These are phyloP conservation scores for Steinernema scapterisci DNA, from an alignment of 2,888 invertebrate species.

Conservation along the genomic window DNA sequence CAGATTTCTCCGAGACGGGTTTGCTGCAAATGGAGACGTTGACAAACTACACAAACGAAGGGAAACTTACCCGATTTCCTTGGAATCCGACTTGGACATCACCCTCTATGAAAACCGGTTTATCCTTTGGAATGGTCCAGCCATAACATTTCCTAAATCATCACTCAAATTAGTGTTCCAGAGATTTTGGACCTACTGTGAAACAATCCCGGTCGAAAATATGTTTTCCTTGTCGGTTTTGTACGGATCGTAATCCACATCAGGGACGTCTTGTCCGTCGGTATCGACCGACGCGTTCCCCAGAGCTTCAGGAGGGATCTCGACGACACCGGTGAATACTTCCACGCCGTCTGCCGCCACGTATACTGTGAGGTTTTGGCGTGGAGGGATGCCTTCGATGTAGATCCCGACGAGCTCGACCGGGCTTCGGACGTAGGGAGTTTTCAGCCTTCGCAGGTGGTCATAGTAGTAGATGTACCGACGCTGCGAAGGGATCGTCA, in stretches of 20 bases:
- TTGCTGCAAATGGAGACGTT: neutral
- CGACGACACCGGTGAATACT: no score
- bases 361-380: neutral
- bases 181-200: no score
- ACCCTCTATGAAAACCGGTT: constrained; percentile 73
- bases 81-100: constrained; percentile 81
- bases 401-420: constrained; percentile 76
- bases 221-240: neutral
- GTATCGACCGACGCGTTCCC: no score
- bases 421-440: constrained; percentile 74
- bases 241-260: constrained; percentile 45
- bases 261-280: neutral
- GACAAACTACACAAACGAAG: constrained; percentile 74
- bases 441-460: constrained; percentile 72
- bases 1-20: constrained; percentile 78
- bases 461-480: constrained; percentile 96
- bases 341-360: no score
- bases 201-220: neutral
- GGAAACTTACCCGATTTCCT: neutral
- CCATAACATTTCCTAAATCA: constrained; percentile 57
- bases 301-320: no score
- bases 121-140: constrained; percentile 57
- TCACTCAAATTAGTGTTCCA: no score
- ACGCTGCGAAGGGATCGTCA: constrained; percentile 95
- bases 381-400: constrained; percentile 74